Evolutionary conservation across 2,797 vertebrate species (phyloP), one percentile per base, ranked within the genome.

Genomic region (Pantherophis alleghaniensis): DNA sequence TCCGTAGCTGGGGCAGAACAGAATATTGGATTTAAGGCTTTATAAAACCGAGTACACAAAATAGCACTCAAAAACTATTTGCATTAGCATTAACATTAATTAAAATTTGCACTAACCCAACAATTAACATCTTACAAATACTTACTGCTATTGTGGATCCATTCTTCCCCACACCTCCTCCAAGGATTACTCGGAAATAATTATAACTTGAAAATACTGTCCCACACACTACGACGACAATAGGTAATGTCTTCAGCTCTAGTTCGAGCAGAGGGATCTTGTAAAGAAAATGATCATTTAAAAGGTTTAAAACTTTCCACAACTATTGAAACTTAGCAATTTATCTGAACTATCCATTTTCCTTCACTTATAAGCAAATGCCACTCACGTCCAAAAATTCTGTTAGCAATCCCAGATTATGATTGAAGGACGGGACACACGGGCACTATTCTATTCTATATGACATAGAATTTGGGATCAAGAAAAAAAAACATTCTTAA

Each of bases 91-190:
- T 69, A 69, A 32, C 32, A 74, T 74, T 74, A 66, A 66, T 66
- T 66, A 74, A 74, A 18, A 74, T 74, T 32, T 32, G n/a, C 16
- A 74, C 7, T 53, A 11, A 53, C 7, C 24, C 90, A 16, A 88
- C 91, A 56, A 1, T 28, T 92, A 53, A 6, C 42, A 60, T 89
- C 94, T 86, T 92, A 89, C 91, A 95, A 87, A 4, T 87, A 95
- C 99, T 99, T 98, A 99, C 99, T 94, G 99, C 99, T 93, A 99
- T 99, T 1, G 99, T 99, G 83, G 99, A 99, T 97, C 99, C 99
- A 37, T 99, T 99, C 97, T 99, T 99, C 93, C 99, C 99, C 66
- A 99, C 98, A 3, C 99, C 99, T 86, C 99, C 99, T 51, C 98
- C 98, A 95, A 99, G 96, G 95, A 99, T 99, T 96, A 99, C 98